phyloP scores from a whole-genome alignment of 2,113 vertebrate genomes.

The Sclerurus mexicanus region DNA sequence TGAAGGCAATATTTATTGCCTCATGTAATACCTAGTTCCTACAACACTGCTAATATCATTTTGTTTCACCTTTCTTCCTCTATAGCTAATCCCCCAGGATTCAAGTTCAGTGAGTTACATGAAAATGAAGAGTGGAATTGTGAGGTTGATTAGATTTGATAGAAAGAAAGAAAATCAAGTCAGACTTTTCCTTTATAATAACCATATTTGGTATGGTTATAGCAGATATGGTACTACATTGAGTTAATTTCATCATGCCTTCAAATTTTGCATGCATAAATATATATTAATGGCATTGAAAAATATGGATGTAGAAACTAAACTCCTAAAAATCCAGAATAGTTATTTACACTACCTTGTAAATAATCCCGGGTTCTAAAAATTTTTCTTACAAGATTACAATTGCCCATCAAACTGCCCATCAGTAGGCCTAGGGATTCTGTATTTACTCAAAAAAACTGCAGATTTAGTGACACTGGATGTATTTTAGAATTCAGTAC shows the following conservation, averaged over 20 bases:
- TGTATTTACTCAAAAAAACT: not conserved
- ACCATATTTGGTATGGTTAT: not conserved
- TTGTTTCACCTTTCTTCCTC: not conserved
- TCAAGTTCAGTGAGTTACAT: not conserved
- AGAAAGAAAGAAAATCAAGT: not conserved
- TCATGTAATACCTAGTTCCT: not conserved
- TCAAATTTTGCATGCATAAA: not conserved
- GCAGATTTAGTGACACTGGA: not conserved
- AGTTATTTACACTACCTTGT: not conserved
- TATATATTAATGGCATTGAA: not conserved
- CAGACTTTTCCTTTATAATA: not conserved
- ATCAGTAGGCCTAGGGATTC: not conserved
- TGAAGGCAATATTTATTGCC: constrained; percentile 29
- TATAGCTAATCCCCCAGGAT: not conserved
- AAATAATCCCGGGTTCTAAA: not conserved
- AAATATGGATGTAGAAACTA: not conserved
- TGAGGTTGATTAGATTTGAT: not conserved
- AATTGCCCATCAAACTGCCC: not conserved
- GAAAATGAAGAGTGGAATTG: not conserved
- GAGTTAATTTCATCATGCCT: not conserved
- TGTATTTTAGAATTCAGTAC: not conserved
- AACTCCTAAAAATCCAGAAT: not conserved
- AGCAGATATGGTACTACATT: not conserved
- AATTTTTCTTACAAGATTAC: not conserved
- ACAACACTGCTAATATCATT: not conserved